Conservation (phyloP, 2,888 invertebrate species). For the Zonitis immaculata region DNA sequence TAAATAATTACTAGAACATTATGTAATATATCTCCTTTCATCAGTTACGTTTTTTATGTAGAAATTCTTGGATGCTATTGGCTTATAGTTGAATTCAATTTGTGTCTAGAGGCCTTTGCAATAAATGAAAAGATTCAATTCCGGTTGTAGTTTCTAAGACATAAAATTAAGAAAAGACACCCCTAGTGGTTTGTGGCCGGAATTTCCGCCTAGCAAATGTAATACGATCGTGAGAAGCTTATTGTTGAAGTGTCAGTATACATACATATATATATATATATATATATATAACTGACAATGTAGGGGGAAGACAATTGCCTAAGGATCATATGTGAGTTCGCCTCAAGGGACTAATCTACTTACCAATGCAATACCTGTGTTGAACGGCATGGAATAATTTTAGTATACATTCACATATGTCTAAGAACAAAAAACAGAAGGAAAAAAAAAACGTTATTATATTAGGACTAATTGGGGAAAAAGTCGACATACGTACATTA, state of each 20-base stretch:
- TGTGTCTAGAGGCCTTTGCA: not conserved
- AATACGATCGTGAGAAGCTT: conserved; percentile 28
- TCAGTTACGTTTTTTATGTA: no score
- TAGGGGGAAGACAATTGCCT: conserved; percentile 24
- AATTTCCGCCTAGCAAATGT: conserved; percentile 19
- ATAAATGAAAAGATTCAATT: conserved; percentile 1
- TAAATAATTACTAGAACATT: no score
- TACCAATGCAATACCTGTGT: not conserved
- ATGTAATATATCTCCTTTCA: no score
- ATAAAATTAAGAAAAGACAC: not conserved
- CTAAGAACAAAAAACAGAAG: no score
- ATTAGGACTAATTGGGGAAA: no score
- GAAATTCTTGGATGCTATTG: no score
- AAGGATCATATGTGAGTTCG: conserved; percentile 26
- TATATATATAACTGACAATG: no score
- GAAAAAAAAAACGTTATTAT: no score
- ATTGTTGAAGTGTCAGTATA: conserved; percentile 23
- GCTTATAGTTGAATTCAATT: not conserved
- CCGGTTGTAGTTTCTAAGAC: not conserved
- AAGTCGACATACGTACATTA: not conserved
- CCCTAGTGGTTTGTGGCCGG: not conserved
- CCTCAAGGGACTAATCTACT: conserved; percentile 18
- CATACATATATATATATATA: no score
- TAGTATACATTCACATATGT: no score
- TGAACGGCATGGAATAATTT: no score